phyloP scores from a whole-genome alignment of 2,113 vertebrate genomes.

The Tyrannus savana region DNA sequence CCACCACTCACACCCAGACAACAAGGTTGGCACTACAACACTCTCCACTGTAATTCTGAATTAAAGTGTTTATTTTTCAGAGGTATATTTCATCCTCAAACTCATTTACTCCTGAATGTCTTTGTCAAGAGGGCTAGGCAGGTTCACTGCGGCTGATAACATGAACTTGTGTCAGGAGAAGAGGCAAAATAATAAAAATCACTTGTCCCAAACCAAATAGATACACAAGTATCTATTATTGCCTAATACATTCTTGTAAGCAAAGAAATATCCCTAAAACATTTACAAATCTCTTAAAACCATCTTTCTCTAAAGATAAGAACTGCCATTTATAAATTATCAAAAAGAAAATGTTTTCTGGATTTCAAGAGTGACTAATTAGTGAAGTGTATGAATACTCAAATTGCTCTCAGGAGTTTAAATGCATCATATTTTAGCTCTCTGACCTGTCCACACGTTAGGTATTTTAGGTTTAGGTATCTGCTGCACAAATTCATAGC shows the following conservation, averaged over 20 bases:
- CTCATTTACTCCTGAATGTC: not conserved
- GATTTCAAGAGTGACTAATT: not conserved
- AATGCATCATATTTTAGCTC: not conserved
- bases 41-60: not conserved
- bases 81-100: not conserved
- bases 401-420: not conserved
- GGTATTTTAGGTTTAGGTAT: not conserved
- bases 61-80: not conserved
- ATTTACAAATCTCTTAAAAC: not conserved
- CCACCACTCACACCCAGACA: not conserved
- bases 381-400: not conserved
- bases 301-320: not conserved
- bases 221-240: not conserved
- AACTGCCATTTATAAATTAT: not conserved
- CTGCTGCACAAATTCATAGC: not conserved
- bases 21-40: not conserved
- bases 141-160: not conserved
- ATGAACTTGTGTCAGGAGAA: not conserved
- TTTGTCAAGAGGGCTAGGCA: not conserved
- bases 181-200: not conserved
- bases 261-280: not conserved
- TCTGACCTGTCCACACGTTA: not conserved
- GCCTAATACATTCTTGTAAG: not conserved
- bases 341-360: not conserved
- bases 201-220: not conserved